These are phyloP conservation scores for Sphaerodactylus townsendi DNA, from an alignment of 2,113 vertebrate species.

Conservation along the genomic window DNA sequence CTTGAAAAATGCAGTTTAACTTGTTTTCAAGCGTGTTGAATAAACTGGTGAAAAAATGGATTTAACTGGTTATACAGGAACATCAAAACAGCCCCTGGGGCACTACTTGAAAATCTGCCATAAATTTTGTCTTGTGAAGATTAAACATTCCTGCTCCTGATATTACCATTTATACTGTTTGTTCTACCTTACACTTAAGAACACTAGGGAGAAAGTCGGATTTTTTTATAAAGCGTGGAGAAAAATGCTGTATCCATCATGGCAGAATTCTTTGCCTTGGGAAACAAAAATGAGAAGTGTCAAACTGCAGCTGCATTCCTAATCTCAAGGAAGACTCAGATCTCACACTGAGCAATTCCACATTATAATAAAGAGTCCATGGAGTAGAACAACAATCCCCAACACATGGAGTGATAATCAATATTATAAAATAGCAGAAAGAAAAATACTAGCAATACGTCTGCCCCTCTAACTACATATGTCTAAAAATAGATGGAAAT, in stretches of 20 bases:
- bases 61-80: constrained; percentile 58
- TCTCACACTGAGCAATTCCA: not conserved
- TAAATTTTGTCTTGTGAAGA: constrained; percentile 18
- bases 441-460: too few species aligned
- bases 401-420: not conserved
- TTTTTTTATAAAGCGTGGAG: not conserved
- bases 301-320: not conserved
- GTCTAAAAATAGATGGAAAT: not conserved
- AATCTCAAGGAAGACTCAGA: not conserved
- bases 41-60: constrained; percentile 42
- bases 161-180: not conserved
- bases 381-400: not conserved
- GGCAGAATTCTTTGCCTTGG: not conserved
- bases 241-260: not conserved
- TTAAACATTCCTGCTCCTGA: constrained; percentile 15
- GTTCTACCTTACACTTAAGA: not conserved
- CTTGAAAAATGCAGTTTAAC: constrained; percentile 70
- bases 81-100: constrained; percentile 43
- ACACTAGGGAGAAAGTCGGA: not conserved
- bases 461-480: not conserved
- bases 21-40: constrained; percentile 61
- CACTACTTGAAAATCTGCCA: constrained; percentile 24
- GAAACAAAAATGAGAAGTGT: not conserved
- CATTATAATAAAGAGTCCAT: not conserved
- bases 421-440: not conserved